phyloP scores from a whole-genome alignment of 2,113 vertebrate genomes.

The Edolisoma coerulescens region DNA sequence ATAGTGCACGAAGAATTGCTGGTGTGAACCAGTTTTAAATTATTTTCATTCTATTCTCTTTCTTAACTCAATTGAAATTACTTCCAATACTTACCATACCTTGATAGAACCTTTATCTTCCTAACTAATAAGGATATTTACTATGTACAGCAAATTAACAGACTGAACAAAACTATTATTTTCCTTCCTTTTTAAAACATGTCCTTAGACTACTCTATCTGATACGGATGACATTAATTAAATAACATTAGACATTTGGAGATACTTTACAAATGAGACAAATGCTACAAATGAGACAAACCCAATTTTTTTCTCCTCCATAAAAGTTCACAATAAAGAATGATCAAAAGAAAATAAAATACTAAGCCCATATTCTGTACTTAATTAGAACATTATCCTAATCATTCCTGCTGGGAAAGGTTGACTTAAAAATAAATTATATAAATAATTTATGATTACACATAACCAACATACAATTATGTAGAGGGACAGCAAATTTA shows the following conservation, averaged over 20 bases:
- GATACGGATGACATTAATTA: not conserved
- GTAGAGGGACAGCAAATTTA: not conserved
- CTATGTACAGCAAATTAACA: not conserved
- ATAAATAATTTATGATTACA: not conserved
- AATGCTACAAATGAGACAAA: not conserved
- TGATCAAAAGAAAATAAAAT: not conserved
- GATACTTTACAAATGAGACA: not conserved
- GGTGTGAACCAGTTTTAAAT: conserved; percentile 77
- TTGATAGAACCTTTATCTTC: conserved; percentile 10
- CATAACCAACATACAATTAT: not conserved
- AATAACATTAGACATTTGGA: not conserved
- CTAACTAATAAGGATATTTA: not conserved
- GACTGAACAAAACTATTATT: not conserved
- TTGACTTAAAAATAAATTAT: not conserved
- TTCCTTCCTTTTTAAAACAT: not conserved
- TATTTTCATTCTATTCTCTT: conserved; percentile 67
- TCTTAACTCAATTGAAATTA: conserved; percentile 54
- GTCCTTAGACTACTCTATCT: not conserved
- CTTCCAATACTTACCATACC: conserved; percentile 41
- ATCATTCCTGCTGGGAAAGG: not conserved
- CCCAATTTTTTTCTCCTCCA: not conserved
- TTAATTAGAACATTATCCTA: not conserved
- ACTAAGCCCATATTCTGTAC: not conserved
- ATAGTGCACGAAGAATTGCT: conserved; percentile 76
- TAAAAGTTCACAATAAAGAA: not conserved